Percentiles rank a stretch among this genome's conserved stretches.
phyloP scores from a whole-genome alignment of 2,888 invertebrate genomes.

The Oxyteleia sp. region DNA sequence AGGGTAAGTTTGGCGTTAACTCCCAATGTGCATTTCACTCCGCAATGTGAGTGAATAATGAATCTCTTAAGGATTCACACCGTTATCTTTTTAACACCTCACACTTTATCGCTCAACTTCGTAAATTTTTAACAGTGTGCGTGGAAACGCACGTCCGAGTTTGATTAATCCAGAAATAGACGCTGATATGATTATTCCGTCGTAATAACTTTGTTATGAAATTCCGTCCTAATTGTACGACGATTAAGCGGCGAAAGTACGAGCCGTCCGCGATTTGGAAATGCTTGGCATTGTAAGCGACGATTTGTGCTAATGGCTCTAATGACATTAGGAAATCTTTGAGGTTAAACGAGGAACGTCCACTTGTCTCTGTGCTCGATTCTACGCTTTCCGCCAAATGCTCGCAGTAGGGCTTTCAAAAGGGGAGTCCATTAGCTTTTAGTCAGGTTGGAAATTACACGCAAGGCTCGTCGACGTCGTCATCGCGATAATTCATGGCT shows the following conservation, averaged over 20 bases:
- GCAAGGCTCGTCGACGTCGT: constrained; percentile 31
- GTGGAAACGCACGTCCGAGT: too few relatives aligned
- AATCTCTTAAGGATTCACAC: too few relatives aligned
- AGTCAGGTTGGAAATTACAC: constrained; percentile 62
- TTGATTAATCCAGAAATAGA: not conserved
- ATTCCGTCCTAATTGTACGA: constrained; percentile 15
- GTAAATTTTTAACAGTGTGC: too few relatives aligned
- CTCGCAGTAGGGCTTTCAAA: constrained; percentile 48
- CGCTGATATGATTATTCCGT: constrained; percentile 1
- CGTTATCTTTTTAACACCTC: too few relatives aligned
- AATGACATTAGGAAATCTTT: constrained; percentile 71
- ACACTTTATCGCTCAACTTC: too few relatives aligned
- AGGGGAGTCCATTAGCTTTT: constrained; percentile 69
- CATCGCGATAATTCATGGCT: constrained; percentile 54
- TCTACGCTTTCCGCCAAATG: constrained; percentile 14
- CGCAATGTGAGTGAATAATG: too few relatives aligned
- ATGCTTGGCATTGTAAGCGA: constrained; percentile 46
- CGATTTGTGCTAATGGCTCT: constrained; percentile 66
- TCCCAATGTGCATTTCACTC: too few relatives aligned
- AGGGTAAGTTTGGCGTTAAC: too few relatives aligned
- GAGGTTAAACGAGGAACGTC: constrained; percentile 67
- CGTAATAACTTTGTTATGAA: constrained; percentile 46
- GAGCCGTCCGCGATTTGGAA: constrained; percentile 17
- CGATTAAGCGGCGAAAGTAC: constrained; percentile 29
- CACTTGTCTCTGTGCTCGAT: constrained; percentile 58